Percentiles rank a stretch among this genome's conserved stretches.
These are phyloP conservation scores for Lagodon rhomboides DNA, from an alignment of 2,797 vertebrate species.

Conservation along the genomic window DNA sequence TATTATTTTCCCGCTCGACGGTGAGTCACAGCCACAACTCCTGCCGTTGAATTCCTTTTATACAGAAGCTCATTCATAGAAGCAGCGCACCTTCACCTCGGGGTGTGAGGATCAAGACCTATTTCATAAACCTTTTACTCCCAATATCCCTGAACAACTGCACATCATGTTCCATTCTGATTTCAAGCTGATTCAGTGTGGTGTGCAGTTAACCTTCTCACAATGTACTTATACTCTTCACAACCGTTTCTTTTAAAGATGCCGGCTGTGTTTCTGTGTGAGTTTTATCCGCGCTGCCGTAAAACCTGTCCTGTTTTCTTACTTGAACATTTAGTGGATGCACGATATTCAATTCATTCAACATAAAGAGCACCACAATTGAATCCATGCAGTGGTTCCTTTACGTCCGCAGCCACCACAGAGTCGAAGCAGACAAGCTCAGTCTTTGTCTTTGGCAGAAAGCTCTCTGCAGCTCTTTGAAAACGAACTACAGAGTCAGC, in stretches of 20 bases:
- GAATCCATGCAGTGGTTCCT: neutral
- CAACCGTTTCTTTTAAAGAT: neutral
- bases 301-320: neutral
- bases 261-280: neutral
- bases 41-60: slow-evolving; percentile 7
- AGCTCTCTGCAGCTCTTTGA: slow-evolving; percentile 39
- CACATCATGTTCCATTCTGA: neutral
- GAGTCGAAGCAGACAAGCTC: slow-evolving; percentile 26
- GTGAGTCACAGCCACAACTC: neutral
- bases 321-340: neutral
- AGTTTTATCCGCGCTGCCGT: neutral
- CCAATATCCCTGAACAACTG: slow-evolving; percentile 8
- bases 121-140: slow-evolving; percentile 2
- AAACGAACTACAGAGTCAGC: slow-evolving; percentile 44
- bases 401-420: neutral
- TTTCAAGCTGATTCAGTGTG: slow-evolving; percentile 1
- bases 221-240: neutral
- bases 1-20: neutral
- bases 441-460: slow-evolving; percentile 36
- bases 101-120: neutral
- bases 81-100: neutral
- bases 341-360: slow-evolving; percentile 1
- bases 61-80: neutral
- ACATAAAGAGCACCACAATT: neutral
- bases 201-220: neutral